Conservation (phyloP, 2,888 invertebrate genomes). For the Anthoptus insignis region DNA sequence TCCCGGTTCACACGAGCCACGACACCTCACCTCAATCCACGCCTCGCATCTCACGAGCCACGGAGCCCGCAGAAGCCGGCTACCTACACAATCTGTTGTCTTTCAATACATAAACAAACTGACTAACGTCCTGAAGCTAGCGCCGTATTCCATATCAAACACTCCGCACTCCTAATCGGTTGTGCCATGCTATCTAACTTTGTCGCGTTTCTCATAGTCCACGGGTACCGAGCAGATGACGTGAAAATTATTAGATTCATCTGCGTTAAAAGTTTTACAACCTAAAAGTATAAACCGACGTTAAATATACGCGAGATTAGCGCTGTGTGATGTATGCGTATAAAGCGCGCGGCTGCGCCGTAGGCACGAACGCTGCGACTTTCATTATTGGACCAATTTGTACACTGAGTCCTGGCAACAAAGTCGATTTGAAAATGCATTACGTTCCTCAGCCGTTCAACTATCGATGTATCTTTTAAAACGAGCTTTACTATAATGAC, state of each 20-base stretch:
- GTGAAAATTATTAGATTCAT: constrained; percentile 10
- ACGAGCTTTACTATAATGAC: constrained; percentile 51
- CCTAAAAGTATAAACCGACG: constrained; percentile 43
- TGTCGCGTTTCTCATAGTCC: background rate
- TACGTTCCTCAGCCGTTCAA: constrained; percentile 64
- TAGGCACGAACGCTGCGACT: constrained; percentile 63
- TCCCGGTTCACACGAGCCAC: constrained; percentile 45
- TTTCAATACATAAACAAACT: constrained; percentile 85
- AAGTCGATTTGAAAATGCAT: constrained; percentile 63
- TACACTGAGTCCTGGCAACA: constrained; percentile 68
- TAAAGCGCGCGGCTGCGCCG: constrained; percentile 81
- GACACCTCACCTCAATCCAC: constrained; percentile 69
- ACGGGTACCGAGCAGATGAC: background rate
- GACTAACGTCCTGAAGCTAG: constrained; percentile 77
- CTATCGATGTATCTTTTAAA: constrained; percentile 47
- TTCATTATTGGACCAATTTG: constrained; percentile 65
- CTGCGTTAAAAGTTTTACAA: constrained; percentile 25
- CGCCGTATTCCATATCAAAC: constrained; percentile 56
- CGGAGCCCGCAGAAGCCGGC: constrained; percentile 75
- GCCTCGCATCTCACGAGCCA: constrained; percentile 66
- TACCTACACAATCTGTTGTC: constrained; percentile 83
- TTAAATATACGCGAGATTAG: constrained; percentile 69
- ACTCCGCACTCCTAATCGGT: constrained; percentile 23
- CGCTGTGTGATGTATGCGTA: constrained; percentile 78
- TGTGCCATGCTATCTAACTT: constrained; percentile 23